Evolutionary conservation across 2,113 vertebrate genomes (phyloP).

Genomic region (Accipiter cooperii): DNA sequence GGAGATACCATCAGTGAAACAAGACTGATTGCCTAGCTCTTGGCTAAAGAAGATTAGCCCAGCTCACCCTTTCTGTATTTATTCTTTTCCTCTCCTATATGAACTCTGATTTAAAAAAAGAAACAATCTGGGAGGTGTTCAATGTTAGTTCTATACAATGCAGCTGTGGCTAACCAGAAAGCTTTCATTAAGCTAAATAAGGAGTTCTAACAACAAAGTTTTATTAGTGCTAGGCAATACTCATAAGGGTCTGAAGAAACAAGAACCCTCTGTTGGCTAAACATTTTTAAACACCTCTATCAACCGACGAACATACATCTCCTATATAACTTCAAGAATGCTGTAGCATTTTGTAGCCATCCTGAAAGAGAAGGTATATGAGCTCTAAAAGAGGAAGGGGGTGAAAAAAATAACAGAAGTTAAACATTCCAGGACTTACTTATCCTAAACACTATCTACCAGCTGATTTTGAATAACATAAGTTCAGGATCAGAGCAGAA

Average conservation of each 20-base stretch:
- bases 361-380: neutral
- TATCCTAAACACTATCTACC: neutral
- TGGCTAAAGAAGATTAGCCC: neutral
- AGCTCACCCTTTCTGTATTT: neutral
- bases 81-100: neutral
- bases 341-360: neutral
- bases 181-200: slow-evolving; percentile 28
- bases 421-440: neutral
- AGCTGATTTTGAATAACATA: neutral
- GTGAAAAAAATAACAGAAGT: neutral
- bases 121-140: neutral
- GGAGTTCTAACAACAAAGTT: neutral
- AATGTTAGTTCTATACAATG: neutral
- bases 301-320: neutral
- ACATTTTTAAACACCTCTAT: slow-evolving; percentile 50
- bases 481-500: neutral
- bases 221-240: slow-evolving; percentile 6
- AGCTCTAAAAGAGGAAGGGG: neutral
- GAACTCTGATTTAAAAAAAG: neutral
- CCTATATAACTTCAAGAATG: neutral
- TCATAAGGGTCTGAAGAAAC: slow-evolving; percentile 25
- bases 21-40: slow-evolving; percentile 10
- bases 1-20: neutral
- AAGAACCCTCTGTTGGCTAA: neutral
- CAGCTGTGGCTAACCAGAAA: slow-evolving; percentile 43